Percentiles rank a stretch among this genome's conserved stretches.
Evolutionary conservation across 2,113 vertebrate species (phyloP).

Genomic region (Mastomys natalensis): DNA sequence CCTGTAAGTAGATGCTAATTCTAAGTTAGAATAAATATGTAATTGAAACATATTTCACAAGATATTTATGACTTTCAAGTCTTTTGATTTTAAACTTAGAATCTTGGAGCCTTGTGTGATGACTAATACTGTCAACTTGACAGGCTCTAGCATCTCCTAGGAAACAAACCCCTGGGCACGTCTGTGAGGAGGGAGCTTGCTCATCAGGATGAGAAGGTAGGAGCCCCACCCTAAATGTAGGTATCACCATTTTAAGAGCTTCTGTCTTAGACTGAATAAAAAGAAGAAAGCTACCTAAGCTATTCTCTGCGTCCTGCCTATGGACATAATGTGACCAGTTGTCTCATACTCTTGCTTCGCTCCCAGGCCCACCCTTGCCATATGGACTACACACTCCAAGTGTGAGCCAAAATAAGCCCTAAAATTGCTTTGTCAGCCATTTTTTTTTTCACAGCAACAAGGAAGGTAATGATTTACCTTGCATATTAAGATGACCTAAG

Average conservation of each 20-base stretch:
- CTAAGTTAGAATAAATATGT: conserved; percentile 5
- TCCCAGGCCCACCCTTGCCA: not conserved
- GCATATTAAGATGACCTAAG: not conserved
- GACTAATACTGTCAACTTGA: not conserved
- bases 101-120: not conserved
- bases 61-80: conserved; percentile 33
- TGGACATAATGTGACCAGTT: too few species aligned
- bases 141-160: not conserved
- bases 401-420: not conserved
- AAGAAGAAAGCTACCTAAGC: not conserved
- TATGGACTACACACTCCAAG: not conserved
- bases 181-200: not conserved
- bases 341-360: not conserved
- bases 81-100: conserved; percentile 59
- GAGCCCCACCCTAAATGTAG: not conserved
- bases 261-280: too few species aligned
- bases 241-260: not conserved
- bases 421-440: not conserved
- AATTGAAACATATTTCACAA: conserved; percentile 50
- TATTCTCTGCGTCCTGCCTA: too few species aligned
- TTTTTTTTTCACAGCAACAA: not conserved
- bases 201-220: not conserved
- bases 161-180: not conserved
- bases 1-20: conserved; percentile 44
- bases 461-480: not conserved